Evolutionary conservation across 2,797 vertebrate species (phyloP).

Genomic region (Tenualosa thibaudeaui): DNA sequence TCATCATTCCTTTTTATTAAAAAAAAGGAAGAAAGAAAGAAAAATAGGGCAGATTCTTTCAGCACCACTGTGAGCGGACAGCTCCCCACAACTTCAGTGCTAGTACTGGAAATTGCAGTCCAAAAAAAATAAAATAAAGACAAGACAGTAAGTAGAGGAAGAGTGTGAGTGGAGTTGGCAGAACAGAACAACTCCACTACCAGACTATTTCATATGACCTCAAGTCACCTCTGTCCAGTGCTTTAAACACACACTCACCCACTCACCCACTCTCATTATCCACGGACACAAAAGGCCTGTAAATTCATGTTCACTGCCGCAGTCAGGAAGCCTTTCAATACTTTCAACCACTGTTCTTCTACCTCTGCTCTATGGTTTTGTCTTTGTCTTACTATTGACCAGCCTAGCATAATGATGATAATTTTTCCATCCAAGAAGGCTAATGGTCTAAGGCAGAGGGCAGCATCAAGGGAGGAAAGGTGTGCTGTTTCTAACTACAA

Average conservation of each 20-base stretch:
- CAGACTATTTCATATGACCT: not conserved
- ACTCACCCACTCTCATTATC: not conserved
- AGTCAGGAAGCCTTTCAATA: constrained; percentile 33
- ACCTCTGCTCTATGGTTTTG: constrained; percentile 38
- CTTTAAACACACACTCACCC: not conserved
- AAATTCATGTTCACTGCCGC: constrained; percentile 17
- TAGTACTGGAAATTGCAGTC: not conserved
- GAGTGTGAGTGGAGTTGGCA: not conserved
- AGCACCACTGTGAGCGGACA: constrained; percentile 45
- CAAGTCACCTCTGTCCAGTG: not conserved
- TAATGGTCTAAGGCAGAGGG: not conserved
- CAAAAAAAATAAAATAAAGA: not conserved
- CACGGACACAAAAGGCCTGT: not conserved
- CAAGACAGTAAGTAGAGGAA: not conserved
- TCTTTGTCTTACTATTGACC: constrained; percentile 50
- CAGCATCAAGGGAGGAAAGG: not conserved
- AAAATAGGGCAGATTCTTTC: constrained; percentile 38
- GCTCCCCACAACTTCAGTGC: constrained; percentile 25
- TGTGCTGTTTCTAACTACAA: not conserved
- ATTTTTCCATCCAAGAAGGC: constrained; percentile 20
- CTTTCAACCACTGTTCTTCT: constrained; percentile 26
- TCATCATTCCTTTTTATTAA: constrained; percentile 1
- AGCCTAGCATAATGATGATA: constrained; percentile 46
- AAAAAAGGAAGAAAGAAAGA: no score
- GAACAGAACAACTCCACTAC: not conserved